phyloP scores from a whole-genome alignment of 2,888 invertebrate species.

The Pyrocoelia pectoralis region DNA sequence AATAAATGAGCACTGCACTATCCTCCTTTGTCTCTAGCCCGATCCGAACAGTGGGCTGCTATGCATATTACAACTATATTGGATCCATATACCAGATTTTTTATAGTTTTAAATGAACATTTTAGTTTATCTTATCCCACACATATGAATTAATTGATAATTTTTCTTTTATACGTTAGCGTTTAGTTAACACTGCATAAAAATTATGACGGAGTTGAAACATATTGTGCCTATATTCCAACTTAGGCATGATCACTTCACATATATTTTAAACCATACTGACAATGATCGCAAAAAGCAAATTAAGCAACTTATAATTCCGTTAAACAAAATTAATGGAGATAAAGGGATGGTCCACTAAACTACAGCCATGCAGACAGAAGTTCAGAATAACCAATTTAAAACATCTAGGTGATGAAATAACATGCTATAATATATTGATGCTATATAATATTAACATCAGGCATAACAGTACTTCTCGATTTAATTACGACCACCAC shows the following conservation, averaged over 20 bases:
- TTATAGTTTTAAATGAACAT: constrained; percentile 44
- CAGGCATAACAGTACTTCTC: constrained; percentile 51
- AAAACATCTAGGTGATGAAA: constrained; percentile 44
- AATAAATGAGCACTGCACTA: constrained; percentile 58
- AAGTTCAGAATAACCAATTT: constrained; percentile 47
- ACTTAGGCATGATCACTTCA: constrained; percentile 42
- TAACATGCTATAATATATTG: constrained; percentile 50
- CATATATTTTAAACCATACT: constrained; percentile 34
- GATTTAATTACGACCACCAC: constrained; percentile 52
- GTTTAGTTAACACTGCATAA: constrained; percentile 36
- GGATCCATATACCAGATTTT: constrained; percentile 57
- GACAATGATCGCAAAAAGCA: constrained; percentile 36
- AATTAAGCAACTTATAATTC: constrained; percentile 36
- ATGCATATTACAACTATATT: constrained; percentile 54
- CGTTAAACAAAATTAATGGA: constrained; percentile 21
- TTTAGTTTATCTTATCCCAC: constrained; percentile 49
- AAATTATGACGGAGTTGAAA: constrained; percentile 30
- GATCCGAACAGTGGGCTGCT: constrained; percentile 59
- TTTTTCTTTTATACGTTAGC: constrained; percentile 36
- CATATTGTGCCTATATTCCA: constrained; percentile 27
- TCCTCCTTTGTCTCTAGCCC: constrained; percentile 50
- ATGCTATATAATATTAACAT: constrained; percentile 46
- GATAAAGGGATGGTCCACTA: constrained; percentile 39
- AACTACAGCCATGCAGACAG: constrained; percentile 48
- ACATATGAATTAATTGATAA: constrained; percentile 51